Evolutionary conservation across 2,797 vertebrate species (phyloP).

Genomic region (Danio kyathit): DNA sequence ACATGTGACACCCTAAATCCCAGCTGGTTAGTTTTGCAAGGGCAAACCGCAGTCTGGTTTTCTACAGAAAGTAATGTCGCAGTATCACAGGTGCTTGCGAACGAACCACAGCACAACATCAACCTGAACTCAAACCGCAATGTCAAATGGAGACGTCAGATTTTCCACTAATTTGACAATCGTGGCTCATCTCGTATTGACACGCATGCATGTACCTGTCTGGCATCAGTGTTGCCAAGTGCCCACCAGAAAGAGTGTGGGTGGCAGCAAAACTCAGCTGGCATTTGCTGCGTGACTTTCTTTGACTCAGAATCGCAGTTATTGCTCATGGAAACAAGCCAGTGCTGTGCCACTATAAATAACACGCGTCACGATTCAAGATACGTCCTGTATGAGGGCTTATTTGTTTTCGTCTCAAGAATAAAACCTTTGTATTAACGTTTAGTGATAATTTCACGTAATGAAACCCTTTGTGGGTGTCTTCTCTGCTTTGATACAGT

Average conservation of each 20-base stretch:
- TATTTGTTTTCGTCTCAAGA: not conserved
- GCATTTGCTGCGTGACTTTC: slow-evolving; percentile 26
- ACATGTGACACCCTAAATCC: not conserved
- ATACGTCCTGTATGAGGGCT: not conserved
- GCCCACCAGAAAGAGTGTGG: slow-evolving; percentile 25
- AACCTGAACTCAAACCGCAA: not conserved
- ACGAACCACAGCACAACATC: not conserved
- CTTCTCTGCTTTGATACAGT: not conserved
- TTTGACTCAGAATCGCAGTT: slow-evolving; percentile 18
- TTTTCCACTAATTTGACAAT: slow-evolving; percentile 23
- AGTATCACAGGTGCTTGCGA: not conserved
- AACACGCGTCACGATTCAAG: slow-evolving; percentile 14
- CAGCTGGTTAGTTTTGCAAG: not conserved
- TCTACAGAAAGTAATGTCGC: not conserved
- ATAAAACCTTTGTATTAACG: not conserved
- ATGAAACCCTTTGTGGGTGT: not conserved
- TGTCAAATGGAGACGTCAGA: not conserved
- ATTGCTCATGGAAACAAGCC: slow-evolving; percentile 47
- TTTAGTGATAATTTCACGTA: not conserved
- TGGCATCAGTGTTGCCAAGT: slow-evolving; percentile 23
- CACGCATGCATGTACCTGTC: slow-evolving; percentile 1
- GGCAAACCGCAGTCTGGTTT: not conserved
- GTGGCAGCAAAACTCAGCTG: slow-evolving; percentile 44
- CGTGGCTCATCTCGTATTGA: not conserved
- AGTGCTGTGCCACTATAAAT: slow-evolving; percentile 24